Evolutionary conservation across 1,140 invertebrate genomes (phyloP).

Genomic region (Parasteatoda tepidariorum): DNA sequence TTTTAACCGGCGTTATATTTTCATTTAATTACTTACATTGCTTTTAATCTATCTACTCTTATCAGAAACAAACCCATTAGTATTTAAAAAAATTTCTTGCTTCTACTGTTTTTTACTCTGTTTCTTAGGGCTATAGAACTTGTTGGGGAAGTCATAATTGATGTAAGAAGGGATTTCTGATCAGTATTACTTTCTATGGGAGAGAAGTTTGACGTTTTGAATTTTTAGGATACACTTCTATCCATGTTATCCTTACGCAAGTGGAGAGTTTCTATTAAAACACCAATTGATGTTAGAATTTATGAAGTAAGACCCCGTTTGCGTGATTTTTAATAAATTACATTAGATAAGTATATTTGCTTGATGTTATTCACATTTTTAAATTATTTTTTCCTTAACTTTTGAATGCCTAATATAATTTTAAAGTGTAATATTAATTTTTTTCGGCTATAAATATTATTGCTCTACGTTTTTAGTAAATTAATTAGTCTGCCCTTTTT

Average conservation of each 20-base stretch:
- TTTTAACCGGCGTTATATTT: no score
- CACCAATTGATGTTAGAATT: not conserved
- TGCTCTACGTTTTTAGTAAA: no score
- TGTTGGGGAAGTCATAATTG: constrained; percentile 29
- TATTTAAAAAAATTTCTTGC: not conserved
- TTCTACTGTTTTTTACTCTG: not conserved
- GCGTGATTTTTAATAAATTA: not conserved
- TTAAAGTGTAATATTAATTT: no score
- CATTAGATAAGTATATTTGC: no score
- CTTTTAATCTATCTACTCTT: not conserved
- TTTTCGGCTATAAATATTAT: no score
- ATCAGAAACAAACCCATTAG: not conserved
- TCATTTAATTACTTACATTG: no score
- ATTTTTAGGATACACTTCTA: constrained; percentile 3
- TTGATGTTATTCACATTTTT: no score
- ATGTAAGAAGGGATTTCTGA: not conserved
- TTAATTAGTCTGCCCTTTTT: no score
- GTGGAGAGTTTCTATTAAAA: constrained; percentile 6
- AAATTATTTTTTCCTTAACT: no score
- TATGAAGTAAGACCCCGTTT: constrained; percentile 4
- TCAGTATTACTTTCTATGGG: constrained; percentile 11
- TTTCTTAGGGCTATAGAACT: constrained; percentile 51
- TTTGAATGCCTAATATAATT: no score
- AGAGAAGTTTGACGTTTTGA: constrained; percentile 16
- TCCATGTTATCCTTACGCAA: constrained; percentile 35